Conservation (phyloP, 2,888 invertebrate genomes). For the Agelastica alni region DNA sequence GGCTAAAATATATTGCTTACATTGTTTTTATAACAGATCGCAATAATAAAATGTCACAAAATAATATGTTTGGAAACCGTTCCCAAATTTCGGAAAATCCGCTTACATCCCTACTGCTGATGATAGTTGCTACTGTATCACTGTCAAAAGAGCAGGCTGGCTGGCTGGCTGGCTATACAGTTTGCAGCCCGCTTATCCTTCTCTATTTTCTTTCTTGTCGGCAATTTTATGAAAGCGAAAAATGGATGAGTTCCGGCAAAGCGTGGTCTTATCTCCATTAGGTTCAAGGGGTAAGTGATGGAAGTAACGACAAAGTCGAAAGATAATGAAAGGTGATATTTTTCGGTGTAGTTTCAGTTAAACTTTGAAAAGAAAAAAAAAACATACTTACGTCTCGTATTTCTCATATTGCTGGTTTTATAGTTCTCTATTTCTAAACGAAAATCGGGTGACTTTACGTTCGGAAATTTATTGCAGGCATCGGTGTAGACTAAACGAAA, state of each 20-base stretch:
- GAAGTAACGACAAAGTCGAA: conserved; percentile 17
- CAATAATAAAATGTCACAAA: too few relatives aligned
- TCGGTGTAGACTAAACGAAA: not conserved
- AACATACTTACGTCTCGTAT: not conserved
- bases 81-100: too few relatives aligned
- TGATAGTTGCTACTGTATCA: conserved; percentile 36
- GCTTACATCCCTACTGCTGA: conserved; percentile 22
- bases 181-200: conserved; percentile 27
- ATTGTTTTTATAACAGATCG: too few relatives aligned
- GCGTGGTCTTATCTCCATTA: conserved; percentile 23
- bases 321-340: conserved; percentile 23
- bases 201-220: conserved; percentile 23
- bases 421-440: not conserved
- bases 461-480: too few relatives aligned
- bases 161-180: conserved; percentile 7
- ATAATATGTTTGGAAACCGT: too few relatives aligned
- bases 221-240: conserved; percentile 23
- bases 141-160: conserved; percentile 28
- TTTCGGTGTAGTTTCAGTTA: not conserved
- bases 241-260: conserved; percentile 23
- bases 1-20: too few relatives aligned
- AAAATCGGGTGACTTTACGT: not conserved
- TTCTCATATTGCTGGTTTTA: not conserved
- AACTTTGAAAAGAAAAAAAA: not conserved
- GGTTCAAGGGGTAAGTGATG: conserved; percentile 18